Conservation (phyloP, 2,888 invertebrate species). For the Melolontha melolontha region DNA sequence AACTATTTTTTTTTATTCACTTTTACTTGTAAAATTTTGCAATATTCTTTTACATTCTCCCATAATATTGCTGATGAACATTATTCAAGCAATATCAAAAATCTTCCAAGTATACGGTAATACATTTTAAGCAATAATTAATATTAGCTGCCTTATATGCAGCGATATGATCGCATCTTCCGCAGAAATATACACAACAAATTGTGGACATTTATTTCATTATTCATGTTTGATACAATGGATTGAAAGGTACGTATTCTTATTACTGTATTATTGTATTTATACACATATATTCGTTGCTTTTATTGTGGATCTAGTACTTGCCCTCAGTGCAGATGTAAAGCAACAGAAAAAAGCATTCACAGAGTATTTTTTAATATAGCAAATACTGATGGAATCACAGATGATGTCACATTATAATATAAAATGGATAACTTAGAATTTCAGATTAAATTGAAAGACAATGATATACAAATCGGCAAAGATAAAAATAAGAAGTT, state of each 20-base stretch:
- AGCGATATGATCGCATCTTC: conserved; percentile 73
- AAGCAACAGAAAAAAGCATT: conserved; percentile 72
- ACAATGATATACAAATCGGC: conserved; percentile 63
- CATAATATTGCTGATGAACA: too few species aligned
- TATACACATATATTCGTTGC: background rate
- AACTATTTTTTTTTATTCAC: too few species aligned
- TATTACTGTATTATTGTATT: background rate
- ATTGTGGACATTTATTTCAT: conserved; percentile 77
- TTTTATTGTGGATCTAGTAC: conserved; percentile 73
- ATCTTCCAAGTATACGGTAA: background rate
- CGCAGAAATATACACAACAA: conserved; percentile 73
- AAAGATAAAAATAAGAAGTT: conserved; percentile 57
- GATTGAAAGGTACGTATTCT: conserved; percentile 72
- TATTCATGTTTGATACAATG: conserved; percentile 72
- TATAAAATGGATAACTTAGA: conserved; percentile 74
- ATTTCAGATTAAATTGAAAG: conserved; percentile 70
- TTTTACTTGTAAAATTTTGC: too few species aligned
- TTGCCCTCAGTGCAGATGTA: conserved; percentile 82
- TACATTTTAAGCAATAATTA: too few species aligned
- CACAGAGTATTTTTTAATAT: conserved; percentile 76
- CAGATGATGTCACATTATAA: conserved; percentile 73
- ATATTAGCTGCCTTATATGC: conserved; percentile 77
- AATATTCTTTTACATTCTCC: too few species aligned
- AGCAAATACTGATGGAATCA: conserved; percentile 69
- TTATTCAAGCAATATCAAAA: too few species aligned